Base-by-base conservation (phyloP, 2,888 invertebrate genomes). In the Acheta domesticus region DNA sequence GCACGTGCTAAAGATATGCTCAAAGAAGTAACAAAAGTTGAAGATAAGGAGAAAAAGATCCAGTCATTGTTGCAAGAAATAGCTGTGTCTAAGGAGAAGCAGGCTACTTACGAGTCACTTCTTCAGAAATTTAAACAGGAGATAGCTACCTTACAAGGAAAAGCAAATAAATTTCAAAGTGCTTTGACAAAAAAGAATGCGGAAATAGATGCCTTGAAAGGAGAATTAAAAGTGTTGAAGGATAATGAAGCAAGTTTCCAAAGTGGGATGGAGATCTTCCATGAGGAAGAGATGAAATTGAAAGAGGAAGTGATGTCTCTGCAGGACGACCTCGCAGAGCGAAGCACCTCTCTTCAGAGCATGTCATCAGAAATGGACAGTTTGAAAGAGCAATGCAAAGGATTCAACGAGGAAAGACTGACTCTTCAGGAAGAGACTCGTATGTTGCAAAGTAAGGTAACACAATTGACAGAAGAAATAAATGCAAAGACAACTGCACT, bases 271-370 rank as follows among this genome's bases (percentile, higher is more conserved):
- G 48, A 49, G 21, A 50, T 49, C 12, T 49, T 49, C n/a, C 21
- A 74, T 36, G 75, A 78, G 74, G 48, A 75, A n/a, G 78, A 78
- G 19, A 75, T 16, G 20, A 48, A 75, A 14, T 49, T 75, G 48
- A 20, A 74, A 75, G 75, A 20, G 21, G 75, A 76, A n/a, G 48
- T 48, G 19, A 48, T 49, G 14, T n/a, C 36, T 62, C 62, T 62
- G 8, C 62, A 62, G 62, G 62, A 62, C 4, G 62, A 62, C 14
- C 62, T 62, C 1, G 62, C 62, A 5, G 62, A 62, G 62, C 14
- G 62, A 62, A 62, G 16, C 62, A 62, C 62, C 4, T 62, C 62
- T 4, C n/a, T 62, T 19, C 16, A 62, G n/a, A 62, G 62, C n/a
- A 62, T 62, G 14, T 62, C 62, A 62, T 62, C 62, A 19, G 62